Percentiles rank a stretch among this genome's conserved stretches.
phyloP scores from a whole-genome alignment of 2,797 vertebrate species.

The Enteromius unitaeniatus region DNA sequence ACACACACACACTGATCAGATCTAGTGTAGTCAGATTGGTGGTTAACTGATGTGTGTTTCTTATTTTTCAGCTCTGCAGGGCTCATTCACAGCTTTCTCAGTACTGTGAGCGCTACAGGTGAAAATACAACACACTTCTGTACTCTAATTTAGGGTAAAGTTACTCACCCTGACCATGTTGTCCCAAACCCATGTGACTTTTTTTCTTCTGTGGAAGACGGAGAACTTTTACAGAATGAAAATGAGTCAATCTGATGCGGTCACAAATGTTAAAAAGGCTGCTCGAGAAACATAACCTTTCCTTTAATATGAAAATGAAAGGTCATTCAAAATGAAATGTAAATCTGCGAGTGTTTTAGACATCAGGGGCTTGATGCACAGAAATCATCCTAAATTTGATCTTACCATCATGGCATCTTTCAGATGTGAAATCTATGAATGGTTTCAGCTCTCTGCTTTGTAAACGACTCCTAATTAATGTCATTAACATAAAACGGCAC shows the following conservation, averaged over 20 bases:
- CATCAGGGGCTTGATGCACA: background rate
- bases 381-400: no score
- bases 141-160: background rate
- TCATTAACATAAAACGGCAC: no score
- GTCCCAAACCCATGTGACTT: background rate
- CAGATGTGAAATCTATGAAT: no score
- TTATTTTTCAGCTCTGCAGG: conserved; percentile 85
- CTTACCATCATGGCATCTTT: no score
- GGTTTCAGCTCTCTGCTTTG: no score
- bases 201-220: background rate
- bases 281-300: background rate
- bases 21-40: background rate
- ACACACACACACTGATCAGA: background rate
- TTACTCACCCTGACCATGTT: background rate
- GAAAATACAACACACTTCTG: conserved; percentile 60
- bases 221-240: background rate
- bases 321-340: background rate
- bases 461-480: no score
- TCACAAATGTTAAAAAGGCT: background rate
- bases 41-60: conserved; percentile 26
- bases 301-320: background rate
- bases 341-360: background rate
- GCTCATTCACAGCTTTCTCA: conserved; percentile 92
- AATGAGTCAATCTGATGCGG: background rate
- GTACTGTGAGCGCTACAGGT: conserved; percentile 92